Conservation (phyloP, 2,888 invertebrate genomes). For the Lepidochrysops patricia region DNA sequence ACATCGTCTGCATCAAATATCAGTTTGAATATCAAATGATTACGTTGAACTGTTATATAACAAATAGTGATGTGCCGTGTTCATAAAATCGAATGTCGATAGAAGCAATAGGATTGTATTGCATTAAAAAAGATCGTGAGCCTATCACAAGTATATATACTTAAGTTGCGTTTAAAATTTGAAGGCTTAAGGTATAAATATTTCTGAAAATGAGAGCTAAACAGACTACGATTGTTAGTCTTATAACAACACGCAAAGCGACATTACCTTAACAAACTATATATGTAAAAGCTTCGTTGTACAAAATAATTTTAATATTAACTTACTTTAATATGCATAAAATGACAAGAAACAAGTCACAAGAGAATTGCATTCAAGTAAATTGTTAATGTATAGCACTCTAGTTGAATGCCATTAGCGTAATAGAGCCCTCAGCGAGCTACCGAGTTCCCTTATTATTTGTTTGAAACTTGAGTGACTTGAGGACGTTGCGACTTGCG, state of each 20-base stretch:
- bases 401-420: background rate
- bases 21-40: constrained; percentile 5
- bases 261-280: too few species aligned
- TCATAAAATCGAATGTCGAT: background rate
- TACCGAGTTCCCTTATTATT: background rate
- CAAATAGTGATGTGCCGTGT: background rate
- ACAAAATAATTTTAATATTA: background rate
- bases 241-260: too few species aligned
- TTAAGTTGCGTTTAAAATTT: too few species aligned
- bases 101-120: too few species aligned
- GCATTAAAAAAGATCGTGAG: too few species aligned
- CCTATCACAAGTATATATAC: too few species aligned
- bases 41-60: constrained; percentile 9
- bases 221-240: too few species aligned
- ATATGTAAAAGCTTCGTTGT: background rate
- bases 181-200: too few species aligned
- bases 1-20: constrained; percentile 6
- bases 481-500: background rate
- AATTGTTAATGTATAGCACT: background rate
- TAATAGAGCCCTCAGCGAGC: background rate
- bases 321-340: background rate
- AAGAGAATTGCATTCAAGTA: background rate
- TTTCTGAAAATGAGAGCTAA: too few species aligned
- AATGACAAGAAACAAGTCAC: background rate
- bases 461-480: background rate